Percentiles rank a stretch among this genome's conserved stretches.
Conservation (phyloP, 2,888 invertebrate genomes). For the Anorthoa munda region DNA sequence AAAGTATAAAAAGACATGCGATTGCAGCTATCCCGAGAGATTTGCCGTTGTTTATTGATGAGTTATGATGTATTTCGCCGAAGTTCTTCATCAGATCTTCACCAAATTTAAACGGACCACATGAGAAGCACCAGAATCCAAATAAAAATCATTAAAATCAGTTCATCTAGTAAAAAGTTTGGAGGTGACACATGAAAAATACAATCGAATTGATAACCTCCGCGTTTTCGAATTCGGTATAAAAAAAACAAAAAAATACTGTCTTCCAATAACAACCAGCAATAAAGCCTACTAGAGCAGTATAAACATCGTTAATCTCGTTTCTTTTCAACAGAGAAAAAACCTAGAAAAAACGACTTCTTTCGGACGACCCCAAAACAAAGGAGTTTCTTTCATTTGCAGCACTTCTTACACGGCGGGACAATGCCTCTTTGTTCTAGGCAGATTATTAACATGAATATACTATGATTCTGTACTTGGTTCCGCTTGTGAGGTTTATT, state of each 20-base stretch:
- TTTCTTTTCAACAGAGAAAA: slow-evolving; percentile 57
- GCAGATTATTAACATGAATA: slow-evolving; percentile 79
- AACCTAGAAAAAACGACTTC: slow-evolving; percentile 64
- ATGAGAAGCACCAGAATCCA: too few species aligned
- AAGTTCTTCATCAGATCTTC: too few species aligned
- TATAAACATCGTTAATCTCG: slow-evolving; percentile 49
- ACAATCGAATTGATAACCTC: too few species aligned
- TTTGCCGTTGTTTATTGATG: too few species aligned
- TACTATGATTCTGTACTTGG: slow-evolving; percentile 56
- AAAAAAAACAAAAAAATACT: slow-evolving; percentile 10
- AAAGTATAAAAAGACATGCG: too few species aligned
- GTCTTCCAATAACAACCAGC: slow-evolving; percentile 13
- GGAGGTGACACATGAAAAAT: too few species aligned
- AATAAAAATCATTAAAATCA: too few species aligned
- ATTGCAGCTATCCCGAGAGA: too few species aligned
- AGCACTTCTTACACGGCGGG: slow-evolving; percentile 78
- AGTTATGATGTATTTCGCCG: too few species aligned
- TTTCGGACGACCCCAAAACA: slow-evolving; percentile 77
- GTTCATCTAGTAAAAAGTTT: too few species aligned
- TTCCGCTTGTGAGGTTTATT: slow-evolving; percentile 48
- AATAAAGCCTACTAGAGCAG: slow-evolving; percentile 54
- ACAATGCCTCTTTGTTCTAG: slow-evolving; percentile 80
- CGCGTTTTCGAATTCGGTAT: neutral
- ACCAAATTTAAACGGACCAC: too few species aligned
- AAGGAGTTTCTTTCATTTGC: slow-evolving; percentile 76